These are phyloP conservation scores for Phoenicopterus ruber DNA, from an alignment of 2,113 vertebrate species.

Conservation along the genomic window DNA sequence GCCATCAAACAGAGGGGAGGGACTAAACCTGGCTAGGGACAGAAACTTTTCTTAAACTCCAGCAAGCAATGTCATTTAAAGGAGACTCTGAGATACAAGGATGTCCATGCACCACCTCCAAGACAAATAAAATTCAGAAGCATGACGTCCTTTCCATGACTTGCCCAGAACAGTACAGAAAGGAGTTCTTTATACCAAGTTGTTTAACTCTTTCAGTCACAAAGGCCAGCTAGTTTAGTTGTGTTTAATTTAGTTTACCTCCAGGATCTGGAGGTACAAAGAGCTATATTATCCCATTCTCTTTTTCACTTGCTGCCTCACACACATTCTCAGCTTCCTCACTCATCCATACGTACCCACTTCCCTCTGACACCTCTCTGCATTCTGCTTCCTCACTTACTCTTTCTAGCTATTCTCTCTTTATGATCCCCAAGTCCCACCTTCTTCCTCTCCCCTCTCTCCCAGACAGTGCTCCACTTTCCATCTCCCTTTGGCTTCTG, in stretches of 20 bases:
- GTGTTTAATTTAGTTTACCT: background rate
- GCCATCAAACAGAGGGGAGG: background rate
- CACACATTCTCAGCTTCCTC: background rate
- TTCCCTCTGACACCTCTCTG: background rate
- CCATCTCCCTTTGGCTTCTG: background rate
- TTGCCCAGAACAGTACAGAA: conserved; percentile 23
- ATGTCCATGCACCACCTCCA: conserved; percentile 50
- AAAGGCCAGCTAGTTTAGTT: background rate
- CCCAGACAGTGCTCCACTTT: background rate
- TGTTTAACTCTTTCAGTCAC: conserved; percentile 15
- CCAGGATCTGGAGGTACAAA: background rate
- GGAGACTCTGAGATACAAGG: conserved; percentile 44
- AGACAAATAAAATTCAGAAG: conserved; percentile 61
- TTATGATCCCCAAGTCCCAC: background rate
- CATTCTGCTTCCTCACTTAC: background rate
- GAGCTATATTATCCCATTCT: background rate
- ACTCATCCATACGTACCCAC: background rate
- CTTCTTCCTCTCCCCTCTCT: background rate
- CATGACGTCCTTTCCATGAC: conserved; percentile 45
- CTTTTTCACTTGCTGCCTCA: background rate
- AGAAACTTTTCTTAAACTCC: background rate
- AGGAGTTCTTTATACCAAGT: background rate
- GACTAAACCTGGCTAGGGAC: background rate
- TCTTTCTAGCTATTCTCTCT: background rate
- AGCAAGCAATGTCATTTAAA: conserved; percentile 40